Conservation (phyloP, 2,888 invertebrate species). For the Cataglyphis altisquamis region DNA sequence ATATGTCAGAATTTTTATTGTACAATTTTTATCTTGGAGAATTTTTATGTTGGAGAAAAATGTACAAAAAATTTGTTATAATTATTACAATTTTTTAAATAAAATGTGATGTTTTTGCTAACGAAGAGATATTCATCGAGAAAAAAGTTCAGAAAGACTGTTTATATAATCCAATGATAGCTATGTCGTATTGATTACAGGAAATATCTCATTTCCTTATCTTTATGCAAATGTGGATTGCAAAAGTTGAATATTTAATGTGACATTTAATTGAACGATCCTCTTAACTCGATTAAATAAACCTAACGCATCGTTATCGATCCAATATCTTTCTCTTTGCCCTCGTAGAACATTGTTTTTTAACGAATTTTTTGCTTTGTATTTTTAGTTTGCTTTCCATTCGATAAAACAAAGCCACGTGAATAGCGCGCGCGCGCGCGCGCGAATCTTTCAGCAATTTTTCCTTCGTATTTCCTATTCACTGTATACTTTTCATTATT, state of each 20-base stretch:
- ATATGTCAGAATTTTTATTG: slow-evolving; percentile 4
- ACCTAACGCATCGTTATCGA: neutral
- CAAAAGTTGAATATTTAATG: slow-evolving; percentile 6
- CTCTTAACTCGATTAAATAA: neutral
- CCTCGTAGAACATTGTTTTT: slow-evolving; percentile 9
- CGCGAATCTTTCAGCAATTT: neutral
- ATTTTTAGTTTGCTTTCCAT: slow-evolving; percentile 28
- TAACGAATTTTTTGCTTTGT: slow-evolving; percentile 27
- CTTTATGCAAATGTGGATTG: neutral
- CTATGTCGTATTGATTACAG: neutral
- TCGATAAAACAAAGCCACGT: slow-evolving; percentile 21
- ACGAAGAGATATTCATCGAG: neutral
- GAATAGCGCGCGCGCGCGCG: neutral
- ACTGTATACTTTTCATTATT: slow-evolving; percentile 17
- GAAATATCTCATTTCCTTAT: neutral
- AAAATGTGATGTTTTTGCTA: neutral
- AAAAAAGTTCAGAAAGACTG: neutral
- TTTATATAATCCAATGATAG: neutral
- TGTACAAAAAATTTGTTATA: neutral
- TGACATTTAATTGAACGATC: neutral
- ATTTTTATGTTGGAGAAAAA: too few relatives aligned
- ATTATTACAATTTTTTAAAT: neutral
- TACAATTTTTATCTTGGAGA: neutral
- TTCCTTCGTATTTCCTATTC: slow-evolving; percentile 7
- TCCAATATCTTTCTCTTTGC: neutral